A percentile compares a stretch with the other conserved stretches of the same genome.
phyloP scores from a whole-genome alignment of 2,888 invertebrate species.

The Drosophila testacea region DNA sequence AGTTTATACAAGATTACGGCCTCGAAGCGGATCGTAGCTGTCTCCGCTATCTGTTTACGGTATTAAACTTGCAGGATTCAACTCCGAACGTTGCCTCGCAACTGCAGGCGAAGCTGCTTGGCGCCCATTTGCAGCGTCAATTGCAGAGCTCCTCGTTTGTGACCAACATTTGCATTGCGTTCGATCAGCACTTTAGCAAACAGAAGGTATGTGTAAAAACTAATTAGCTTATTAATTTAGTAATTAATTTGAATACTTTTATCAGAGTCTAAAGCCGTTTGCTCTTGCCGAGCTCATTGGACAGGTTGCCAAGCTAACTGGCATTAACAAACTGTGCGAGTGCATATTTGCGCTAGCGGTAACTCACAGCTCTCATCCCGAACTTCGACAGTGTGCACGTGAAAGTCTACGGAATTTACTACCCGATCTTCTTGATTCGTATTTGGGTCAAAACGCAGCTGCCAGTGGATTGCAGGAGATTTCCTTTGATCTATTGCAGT shows the following conservation, averaged over 20 bases:
- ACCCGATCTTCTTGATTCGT: slow-evolving; percentile 93
- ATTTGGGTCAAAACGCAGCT: slow-evolving; percentile 90
- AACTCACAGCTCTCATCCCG: slow-evolving; percentile 91
- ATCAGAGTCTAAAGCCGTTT: slow-evolving; percentile 91
- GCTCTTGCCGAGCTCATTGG: slow-evolving; percentile 92
- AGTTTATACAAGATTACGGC: slow-evolving; percentile 96
- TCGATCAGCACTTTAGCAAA: slow-evolving; percentile 92
- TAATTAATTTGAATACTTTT: no score
- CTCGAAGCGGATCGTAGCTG: slow-evolving; percentile 98
- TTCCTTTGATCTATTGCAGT: slow-evolving; percentile 94
- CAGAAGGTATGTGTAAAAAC: slow-evolving; percentile 87
- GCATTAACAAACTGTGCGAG: slow-evolving; percentile 95
- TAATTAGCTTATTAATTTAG: no score
- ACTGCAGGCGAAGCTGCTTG: slow-evolving; percentile 90
- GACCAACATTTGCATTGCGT: slow-evolving; percentile 94
- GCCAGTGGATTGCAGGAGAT: slow-evolving; percentile 92
- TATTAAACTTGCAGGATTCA: slow-evolving; percentile 92
- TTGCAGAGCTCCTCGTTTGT: slow-evolving; percentile 94
- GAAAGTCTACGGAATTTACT: slow-evolving; percentile 93
- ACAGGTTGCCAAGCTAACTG: slow-evolving; percentile 93
- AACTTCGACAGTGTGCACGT: slow-evolving; percentile 90
- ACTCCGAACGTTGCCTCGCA: slow-evolving; percentile 86
- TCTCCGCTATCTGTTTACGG: slow-evolving; percentile 96
- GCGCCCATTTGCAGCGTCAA: slow-evolving; percentile 91
- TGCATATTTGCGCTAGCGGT: slow-evolving; percentile 95